Base-by-base conservation (phyloP, 2,888 invertebrate species). In the Synergus umbraculus region DNA sequence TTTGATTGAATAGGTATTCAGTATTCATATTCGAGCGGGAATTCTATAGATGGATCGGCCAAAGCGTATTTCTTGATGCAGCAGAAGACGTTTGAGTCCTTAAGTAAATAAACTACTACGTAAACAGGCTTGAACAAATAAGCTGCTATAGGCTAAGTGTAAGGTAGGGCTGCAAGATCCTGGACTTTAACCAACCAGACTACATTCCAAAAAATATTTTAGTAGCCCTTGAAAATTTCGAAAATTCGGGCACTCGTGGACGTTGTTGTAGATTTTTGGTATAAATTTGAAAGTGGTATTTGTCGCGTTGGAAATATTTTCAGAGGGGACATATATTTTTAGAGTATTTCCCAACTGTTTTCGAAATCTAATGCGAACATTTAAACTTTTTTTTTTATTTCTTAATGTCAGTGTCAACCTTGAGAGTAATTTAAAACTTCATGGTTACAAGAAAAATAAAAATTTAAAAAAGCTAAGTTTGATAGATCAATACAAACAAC, bases 101-200 rank as follows among this genome's bases (percentile, higher is more conserved):
- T 73, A 29, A 54, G 37, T 73, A 73, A 73, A 73, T 73, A 73
- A 73, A 73, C 69, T 73, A 73, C 69, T 49, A 46, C n/a, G 69
- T 73, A 73, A 73, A 73, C 69, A 73, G 49, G 49, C 69, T 54
- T 73, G 54, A 73, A 73, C 69, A 73, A 73, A 73, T 73, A 73
- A 73, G 29, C 69, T 73, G 49, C 69, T 37, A 73, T 49, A 73
- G 8, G 29, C 69, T 60, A 60, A 60, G 60, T 60, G 60, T 60
- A 60, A 60, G 60, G 22, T 22, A 73, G 41, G 37, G 10, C 66
- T n/a, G 66, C 43, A 43, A 43, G 37, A 37, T 49, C 29, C 15
- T 49, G 37, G 29, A 73, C 49, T 49, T 54, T 73, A 49, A 73
- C 49, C 37, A 73, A 22, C 15, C 41, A 67, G 67, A 18, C 49